Evolutionary conservation across 37 sponge, comb jelly and placozoan genomes (phyloP), one percentile per base, ranked within the genome.

Genomic region (Cliona cf. orientalis): DNA sequence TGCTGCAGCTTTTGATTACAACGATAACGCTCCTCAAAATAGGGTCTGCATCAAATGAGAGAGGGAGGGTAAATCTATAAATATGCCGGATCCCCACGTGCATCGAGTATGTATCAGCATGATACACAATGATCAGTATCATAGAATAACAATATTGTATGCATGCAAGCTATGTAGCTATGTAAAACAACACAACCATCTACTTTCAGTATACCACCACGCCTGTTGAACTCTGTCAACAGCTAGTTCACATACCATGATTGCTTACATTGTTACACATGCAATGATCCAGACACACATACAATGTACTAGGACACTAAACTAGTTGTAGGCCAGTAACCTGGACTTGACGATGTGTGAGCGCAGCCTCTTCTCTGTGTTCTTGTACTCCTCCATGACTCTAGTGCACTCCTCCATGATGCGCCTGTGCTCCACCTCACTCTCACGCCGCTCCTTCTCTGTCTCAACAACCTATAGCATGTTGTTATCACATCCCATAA

Each of bases 291-390:
- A n/a, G n/a, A n/a, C n/a, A n/a, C n/a, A n/a, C n/a, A n/a, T n/a
- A n/a, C n/a, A n/a, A n/a, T n/a, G n/a, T n/a, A n/a, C n/a, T n/a
- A n/a, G n/a, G n/a, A n/a, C n/a, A n/a, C n/a, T n/a, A n/a, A n/a
- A n/a, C n/a, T n/a, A n/a, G n/a, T 14, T 49, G 53, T 14, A 19
- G 9, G 53, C 14, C 53, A 38, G 32, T 40, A 6, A 75, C 84
- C 69, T 84, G 38, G 87, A 79, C 60, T 86, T 86, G 26, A 46
- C 32, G 33, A 86, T 86, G 65, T 60, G 62, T 21, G 53, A 34
- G 21, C 64, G 63, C 3, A 86, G 65, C 49, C 56, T 86, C 37
- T 34, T 71, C 58, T 86, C 80, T 7, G 49, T 46, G 5, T 53
- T 2, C 2, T 46, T 56, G 39, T 70, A 79, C 49, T 79, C 66